Evolutionary conservation across 2,888 invertebrate species (phyloP), one percentile per base, ranked within the genome.

Genomic region (Campopleginae sp.): DNA sequence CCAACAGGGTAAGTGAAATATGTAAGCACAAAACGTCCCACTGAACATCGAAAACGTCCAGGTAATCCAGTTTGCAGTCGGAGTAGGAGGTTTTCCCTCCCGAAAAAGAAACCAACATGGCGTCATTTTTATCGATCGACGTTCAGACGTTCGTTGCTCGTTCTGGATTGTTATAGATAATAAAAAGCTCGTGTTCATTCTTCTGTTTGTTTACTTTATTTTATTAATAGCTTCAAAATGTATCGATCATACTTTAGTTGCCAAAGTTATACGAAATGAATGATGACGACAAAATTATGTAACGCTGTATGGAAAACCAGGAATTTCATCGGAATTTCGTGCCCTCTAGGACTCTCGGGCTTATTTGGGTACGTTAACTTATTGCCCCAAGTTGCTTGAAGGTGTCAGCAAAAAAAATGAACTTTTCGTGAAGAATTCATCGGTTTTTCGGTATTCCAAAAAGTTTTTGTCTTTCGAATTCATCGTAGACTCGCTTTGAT

Each of bases 381-480:
- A 23, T 54, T 23, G 2, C 12, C 4, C 12, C 23, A 10, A 8
- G 8, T 12, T 38, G 38, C 38, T 10, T 23, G 23, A 54, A 23
- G 19, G 8, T 0, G 51, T 6, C 8, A 0, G 19, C 8, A 51
- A 1, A 19, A 51, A n/a, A 19, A 51, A 27, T 27, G 0, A 4
- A 27, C 14, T 1, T 10, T 27, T 12, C 2, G 8, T 58, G 5
- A 58, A 27, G 4, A 5, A 23, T 12, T 12, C 17, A 10, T 58
- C 6, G 1, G 0, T 14, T 58, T 27, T 14, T 27, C 27, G 58
- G 27, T 27, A 5, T 58, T 58, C 5, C 27, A 38, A 14, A 51
- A 79, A 23, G 44, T 46, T 48, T 54, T 48, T 44, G 27, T 76
- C 71, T 38, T 48, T 23, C 10, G 51, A 66, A 74, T 31, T 68